Percentiles rank a stretch among this genome's conserved stretches.
These are phyloP conservation scores for Stegana nigrithorax DNA, from an alignment of 2,888 invertebrate species.

Conservation along the genomic window DNA sequence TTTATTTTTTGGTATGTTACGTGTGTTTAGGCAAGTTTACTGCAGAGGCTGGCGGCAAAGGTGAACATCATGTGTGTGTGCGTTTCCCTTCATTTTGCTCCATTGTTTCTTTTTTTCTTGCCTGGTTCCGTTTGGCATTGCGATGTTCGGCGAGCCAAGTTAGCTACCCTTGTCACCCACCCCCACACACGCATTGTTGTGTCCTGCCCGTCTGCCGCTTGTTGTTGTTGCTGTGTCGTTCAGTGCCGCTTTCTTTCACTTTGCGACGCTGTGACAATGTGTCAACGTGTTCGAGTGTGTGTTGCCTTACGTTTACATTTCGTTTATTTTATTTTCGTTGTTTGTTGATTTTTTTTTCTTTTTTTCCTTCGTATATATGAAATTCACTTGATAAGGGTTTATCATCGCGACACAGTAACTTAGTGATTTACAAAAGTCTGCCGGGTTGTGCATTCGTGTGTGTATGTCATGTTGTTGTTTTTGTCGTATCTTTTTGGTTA, in stretches of 20 bases:
- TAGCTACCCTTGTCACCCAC: conserved; percentile 26
- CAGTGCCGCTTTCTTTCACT: conserved; percentile 29
- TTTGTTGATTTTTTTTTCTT: neutral
- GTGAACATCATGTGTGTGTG: too few species aligned
- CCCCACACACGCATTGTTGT: conserved; percentile 44
- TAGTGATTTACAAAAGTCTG: conserved; percentile 50
- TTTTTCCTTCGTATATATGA: too few species aligned
- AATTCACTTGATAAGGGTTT: conserved; percentile 62
- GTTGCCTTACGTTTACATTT: neutral
- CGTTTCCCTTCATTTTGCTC: too few species aligned
- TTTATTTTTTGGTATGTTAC: too few species aligned
- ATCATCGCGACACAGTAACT: conserved; percentile 60
- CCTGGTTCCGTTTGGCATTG: neutral
- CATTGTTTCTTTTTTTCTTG: too few species aligned
- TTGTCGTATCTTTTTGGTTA: conserved; percentile 28
- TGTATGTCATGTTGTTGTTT: neutral
- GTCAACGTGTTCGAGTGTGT: conserved; percentile 43
- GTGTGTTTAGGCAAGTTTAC: too few species aligned
- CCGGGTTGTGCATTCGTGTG: conserved; percentile 3
- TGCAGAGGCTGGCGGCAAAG: too few species aligned
- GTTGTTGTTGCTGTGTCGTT: neutral
- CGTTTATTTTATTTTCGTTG: neutral
- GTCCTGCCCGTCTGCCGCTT: conserved; percentile 13
- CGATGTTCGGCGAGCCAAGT: neutral
- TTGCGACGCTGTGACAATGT: conserved; percentile 52